Percentiles rank a stretch among this genome's conserved stretches.
Evolutionary conservation across 2,113 vertebrate species (phyloP).

Genomic region (Menura novaehollandiae): DNA sequence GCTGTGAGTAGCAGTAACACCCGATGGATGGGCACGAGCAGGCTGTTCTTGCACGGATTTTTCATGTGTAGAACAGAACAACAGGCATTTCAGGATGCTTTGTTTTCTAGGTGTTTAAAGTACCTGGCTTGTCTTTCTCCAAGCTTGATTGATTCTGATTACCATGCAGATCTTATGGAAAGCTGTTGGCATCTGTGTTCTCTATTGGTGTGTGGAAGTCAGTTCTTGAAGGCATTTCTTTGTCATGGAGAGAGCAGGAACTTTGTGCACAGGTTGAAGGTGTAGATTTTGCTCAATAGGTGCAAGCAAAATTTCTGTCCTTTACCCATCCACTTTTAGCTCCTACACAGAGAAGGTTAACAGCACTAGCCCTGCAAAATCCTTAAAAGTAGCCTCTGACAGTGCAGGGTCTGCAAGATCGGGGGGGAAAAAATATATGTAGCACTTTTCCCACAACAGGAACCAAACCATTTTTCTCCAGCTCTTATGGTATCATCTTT

Average conservation of each 20-base stretch:
- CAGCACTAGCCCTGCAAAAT: not conserved
- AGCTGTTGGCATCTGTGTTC: not conserved
- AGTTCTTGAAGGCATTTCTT: not conserved
- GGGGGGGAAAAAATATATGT: not conserved
- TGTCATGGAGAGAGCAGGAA: not conserved
- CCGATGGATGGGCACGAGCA: rapidly evolving
- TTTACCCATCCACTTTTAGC: not conserved
- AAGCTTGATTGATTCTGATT: not conserved
- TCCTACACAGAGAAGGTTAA: not conserved
- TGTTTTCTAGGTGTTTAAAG: not conserved
- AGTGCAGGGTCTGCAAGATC: not conserved
- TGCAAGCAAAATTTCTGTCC: not conserved
- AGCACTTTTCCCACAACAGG: not conserved
- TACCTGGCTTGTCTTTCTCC: not conserved
- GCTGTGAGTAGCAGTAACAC: not conserved
- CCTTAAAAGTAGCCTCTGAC: not conserved
- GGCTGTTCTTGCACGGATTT: not conserved
- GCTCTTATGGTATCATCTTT: not conserved
- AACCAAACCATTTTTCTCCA: not conserved
- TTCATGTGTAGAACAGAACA: not conserved
- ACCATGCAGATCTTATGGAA: not conserved
- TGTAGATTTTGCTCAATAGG: not conserved
- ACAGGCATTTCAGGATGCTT: not conserved
- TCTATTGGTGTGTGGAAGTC: not conserved
- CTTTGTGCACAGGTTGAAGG: not conserved